Evolutionary conservation across 2,113 vertebrate species (phyloP).

Genomic region (Carassius auratus): DNA sequence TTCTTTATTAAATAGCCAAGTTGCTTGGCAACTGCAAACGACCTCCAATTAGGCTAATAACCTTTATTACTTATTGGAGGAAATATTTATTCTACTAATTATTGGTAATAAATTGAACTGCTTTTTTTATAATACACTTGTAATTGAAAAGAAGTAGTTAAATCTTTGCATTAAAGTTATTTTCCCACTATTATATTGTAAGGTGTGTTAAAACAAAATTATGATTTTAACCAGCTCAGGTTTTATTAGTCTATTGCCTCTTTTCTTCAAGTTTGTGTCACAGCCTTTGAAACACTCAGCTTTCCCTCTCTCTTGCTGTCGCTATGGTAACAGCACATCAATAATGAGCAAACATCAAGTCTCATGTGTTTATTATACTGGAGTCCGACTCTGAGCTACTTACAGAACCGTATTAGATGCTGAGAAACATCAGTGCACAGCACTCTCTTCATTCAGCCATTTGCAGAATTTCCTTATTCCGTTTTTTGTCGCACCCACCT

Average conservation of each 20-base stretch:
- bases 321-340: conserved; percentile 22
- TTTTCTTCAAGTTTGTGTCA: not conserved
- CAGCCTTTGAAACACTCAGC: not conserved
- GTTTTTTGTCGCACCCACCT: not conserved
- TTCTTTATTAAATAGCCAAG: not conserved
- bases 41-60: conserved; percentile 7
- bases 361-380: conserved; percentile 42
- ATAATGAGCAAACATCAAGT: conserved; percentile 40
- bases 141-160: not conserved
- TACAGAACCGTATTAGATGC: not conserved
- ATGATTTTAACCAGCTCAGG: not conserved
- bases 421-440: not conserved
- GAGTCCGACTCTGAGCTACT: not conserved
- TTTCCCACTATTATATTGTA: not conserved
- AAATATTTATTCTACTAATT: conserved; percentile 10
- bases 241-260: not conserved
- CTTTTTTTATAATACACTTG: not conserved
- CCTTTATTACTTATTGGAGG: not conserved
- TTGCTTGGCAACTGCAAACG: not conserved
- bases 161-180: not conserved
- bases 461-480: conserved; percentile 7
- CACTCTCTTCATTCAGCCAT: not conserved
- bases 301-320: not conserved
- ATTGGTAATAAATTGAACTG: not conserved
- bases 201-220: not conserved